These are phyloP conservation scores for Dasyprocta punctata DNA, from an alignment of 2,113 vertebrate genomes.

Conservation along the genomic window DNA sequence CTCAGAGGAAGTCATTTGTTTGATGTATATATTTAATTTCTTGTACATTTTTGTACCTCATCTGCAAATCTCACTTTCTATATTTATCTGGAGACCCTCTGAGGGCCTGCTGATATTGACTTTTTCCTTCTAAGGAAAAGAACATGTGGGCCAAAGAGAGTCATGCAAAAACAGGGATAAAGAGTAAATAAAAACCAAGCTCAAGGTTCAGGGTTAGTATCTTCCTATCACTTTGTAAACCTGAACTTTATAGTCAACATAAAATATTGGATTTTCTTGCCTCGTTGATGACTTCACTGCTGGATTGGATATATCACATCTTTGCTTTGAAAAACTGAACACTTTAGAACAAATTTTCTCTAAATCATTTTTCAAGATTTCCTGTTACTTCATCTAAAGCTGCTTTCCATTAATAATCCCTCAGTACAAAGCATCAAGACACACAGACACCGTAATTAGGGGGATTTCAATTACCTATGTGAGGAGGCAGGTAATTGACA, in stretches of 20 bases:
- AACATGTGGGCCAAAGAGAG: neutral
- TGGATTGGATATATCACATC: slow-evolving; percentile 55
- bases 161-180: slow-evolving; percentile 4
- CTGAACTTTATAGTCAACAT: slow-evolving; percentile 42
- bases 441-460: slow-evolving; percentile 81
- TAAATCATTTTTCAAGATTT: slow-evolving; percentile 81
- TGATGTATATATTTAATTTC: slow-evolving; percentile 83
- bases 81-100: slow-evolving; percentile 73
- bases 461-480: slow-evolving; percentile 82
- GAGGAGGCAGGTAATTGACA: slow-evolving; percentile 83
- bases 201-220: slow-evolving; percentile 27
- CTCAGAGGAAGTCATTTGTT: slow-evolving; percentile 75
- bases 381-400: slow-evolving; percentile 78
- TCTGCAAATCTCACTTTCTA: slow-evolving; percentile 70
- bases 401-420: slow-evolving; percentile 80
- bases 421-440: slow-evolving; percentile 77
- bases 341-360: slow-evolving; percentile 68
- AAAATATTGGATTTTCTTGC: slow-evolving; percentile 60
- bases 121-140: slow-evolving; percentile 46
- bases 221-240: neutral
- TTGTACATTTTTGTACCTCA: slow-evolving; percentile 63
- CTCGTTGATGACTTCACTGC: slow-evolving; percentile 60
- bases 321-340: slow-evolving; percentile 63
- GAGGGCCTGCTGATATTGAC: slow-evolving; percentile 20
- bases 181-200: slow-evolving; percentile 58